Base-by-base conservation (phyloP, 2,888 invertebrate species). In the Desoria tigrina region DNA sequence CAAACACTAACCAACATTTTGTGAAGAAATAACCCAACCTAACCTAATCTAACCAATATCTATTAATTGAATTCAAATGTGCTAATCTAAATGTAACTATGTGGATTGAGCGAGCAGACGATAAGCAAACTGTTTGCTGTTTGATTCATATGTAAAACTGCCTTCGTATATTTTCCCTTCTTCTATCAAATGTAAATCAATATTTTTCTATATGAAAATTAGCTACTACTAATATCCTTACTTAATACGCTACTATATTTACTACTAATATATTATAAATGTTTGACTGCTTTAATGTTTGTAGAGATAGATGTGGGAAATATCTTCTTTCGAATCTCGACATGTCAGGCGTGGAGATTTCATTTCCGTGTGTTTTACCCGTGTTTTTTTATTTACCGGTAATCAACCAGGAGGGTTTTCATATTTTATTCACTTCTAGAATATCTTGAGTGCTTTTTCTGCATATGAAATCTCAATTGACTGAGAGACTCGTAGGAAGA, bases 1-100 rank as follows among this genome's bases (percentile, higher is more conserved):
- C 69, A 58, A 56, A 65, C 66, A 65, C 62, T 61, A 69, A 65
- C 49, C 42, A 66, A 49, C 69, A 69, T 28, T 66, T 61, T 68
- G 64, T 64, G 65, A 66, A 66, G 42, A 66, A 69, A 69, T 69
- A 50, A 66, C 28, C 55, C 37, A 18, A 16, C 27, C 55, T 32
- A 2, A 24, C 6, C 51, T 24, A 51, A 32, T 11, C 4, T 45
- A 45, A 51, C 51, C 3, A 4, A 3, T 55, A 32, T 28, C 32
- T 32, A 55, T 27, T 55, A 55, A 28, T 32, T 18, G 27, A 55
- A 55, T 55, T 23, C 23, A 55, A 55, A 55, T 55, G 55, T 55
- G 55, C 55, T 55, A 55, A 55, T 55, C 27, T 32, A 32, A 24
- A 16, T 32, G 26, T 23, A 23, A 51, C n/a, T n/a, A n/a, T n/a